Percentiles rank a stretch among this genome's conserved stretches.
Conservation (phyloP, 2,113 vertebrate genomes). For the Osmerus mordax region DNA sequence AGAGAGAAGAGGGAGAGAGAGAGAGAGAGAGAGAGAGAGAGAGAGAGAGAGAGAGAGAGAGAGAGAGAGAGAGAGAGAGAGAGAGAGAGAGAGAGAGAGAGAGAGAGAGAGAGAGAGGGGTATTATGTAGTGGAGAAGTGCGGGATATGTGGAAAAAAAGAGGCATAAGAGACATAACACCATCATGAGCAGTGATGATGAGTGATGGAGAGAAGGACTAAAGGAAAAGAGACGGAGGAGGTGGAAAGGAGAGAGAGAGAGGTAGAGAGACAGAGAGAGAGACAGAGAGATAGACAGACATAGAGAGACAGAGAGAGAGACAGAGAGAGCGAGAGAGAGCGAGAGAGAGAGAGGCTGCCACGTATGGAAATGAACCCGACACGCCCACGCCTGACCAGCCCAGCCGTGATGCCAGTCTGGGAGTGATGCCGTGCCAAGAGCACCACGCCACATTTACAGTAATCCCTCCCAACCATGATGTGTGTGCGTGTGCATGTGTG, state of each 20-base stretch:
- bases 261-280: background rate
- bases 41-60: too few species aligned
- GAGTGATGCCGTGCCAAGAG: constrained; percentile 53
- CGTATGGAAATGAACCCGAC: constrained; percentile 2
- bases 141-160: constrained; percentile 27
- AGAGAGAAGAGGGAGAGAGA: too few species aligned
- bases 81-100: too few species aligned
- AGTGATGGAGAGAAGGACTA: too few species aligned
- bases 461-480: constrained; percentile 51
- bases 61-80: too few species aligned
- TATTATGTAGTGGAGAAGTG: too few species aligned
- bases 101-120: too few species aligned
- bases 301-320: background rate
- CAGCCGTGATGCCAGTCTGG: constrained; percentile 69
- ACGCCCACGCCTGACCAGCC: constrained; percentile 24
- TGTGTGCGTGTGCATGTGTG: background rate
- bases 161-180: constrained; percentile 21
- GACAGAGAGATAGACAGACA: constrained; percentile 1
- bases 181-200: too few species aligned
- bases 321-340: constrained; percentile 14
- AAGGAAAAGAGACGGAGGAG: too few species aligned
- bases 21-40: too few species aligned
- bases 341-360: constrained; percentile 33
- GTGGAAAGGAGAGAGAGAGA: constrained; percentile 7
- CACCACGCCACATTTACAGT: constrained; percentile 56